Evolutionary conservation across 2,888 invertebrate genomes (phyloP), one percentile per base, ranked within the genome.

Genomic region (Nomada lathburiana): DNA sequence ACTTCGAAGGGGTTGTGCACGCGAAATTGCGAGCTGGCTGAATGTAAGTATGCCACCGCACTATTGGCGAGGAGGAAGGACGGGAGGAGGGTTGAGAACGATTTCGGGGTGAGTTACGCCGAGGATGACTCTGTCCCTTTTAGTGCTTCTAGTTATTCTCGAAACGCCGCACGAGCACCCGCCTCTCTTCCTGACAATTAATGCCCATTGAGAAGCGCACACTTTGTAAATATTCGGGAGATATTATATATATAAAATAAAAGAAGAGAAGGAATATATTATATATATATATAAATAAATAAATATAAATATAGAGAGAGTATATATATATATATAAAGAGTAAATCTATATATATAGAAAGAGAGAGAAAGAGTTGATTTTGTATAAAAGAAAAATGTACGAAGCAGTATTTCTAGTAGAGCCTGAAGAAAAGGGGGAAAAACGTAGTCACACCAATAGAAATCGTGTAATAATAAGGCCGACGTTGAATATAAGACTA

Each of bases 371-470:
- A 84, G 84, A 84, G 79, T 88, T 89, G 87, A 88, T 89, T 91
- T 90, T 90, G 89, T 90, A 90, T 89, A 90, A 90, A 71, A 71
- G 2, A 64, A 64, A 89, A 89, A 84, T 88, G 85, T 86, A 89
- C 86, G 89, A 88, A 88, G 80, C 91, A 90, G 91, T 91, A 90
- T 91, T 91, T 88, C 90, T 81, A 85, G 84, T 90, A 90, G 90
- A 89, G 84, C 86, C 84, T 80, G 86, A 88, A 73, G 36, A 64
- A 64, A 50, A 47, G n/a, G 23, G 55, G 47, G 52, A 52, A 26
- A 18, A 73, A 23, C 76, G 76, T 88, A 88, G 88, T 78, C 81
- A 75, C 75, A 70, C 71, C 79, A 72, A 73, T 73, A 73, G 84
- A 87, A 76, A 75, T 75, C 77, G 81, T 76, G 76, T 82, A 82